Base-by-base conservation (phyloP, 37 sponge, comb jelly and placozoan genomes). In the Hexactinellida sp. region DNA sequence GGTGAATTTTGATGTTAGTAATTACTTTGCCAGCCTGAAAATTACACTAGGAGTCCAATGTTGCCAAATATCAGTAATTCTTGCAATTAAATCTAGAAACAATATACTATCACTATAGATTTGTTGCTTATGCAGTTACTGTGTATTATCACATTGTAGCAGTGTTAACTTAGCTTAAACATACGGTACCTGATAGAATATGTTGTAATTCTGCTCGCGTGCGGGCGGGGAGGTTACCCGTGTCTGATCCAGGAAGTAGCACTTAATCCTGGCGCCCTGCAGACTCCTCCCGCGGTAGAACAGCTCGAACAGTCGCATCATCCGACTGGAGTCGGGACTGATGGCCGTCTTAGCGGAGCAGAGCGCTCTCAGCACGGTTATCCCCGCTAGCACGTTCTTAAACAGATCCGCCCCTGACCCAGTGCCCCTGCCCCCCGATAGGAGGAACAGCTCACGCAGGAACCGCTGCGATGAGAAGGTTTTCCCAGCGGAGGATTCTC, bases 101-200 rank as follows among this genome's bases (percentile, higher is more conserved):
- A n/a, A n/a, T n/a, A n/a, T n/a, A n/a, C n/a, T n/a, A n/a, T n/a
- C n/a, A n/a, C n/a, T n/a, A n/a, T n/a, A n/a, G n/a, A n/a, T n/a
- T n/a, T n/a, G n/a, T n/a, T n/a, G n/a, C n/a, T n/a, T n/a, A n/a
- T n/a, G n/a, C n/a, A n/a, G n/a, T n/a, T n/a, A n/a, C n/a, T n/a
- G n/a, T n/a, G n/a, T n/a, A n/a, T n/a, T n/a, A n/a, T n/a, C n/a
- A n/a, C n/a, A n/a, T n/a, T n/a, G n/a, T n/a, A n/a, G n/a, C n/a
- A n/a, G n/a, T n/a, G n/a, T n/a, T n/a, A n/a, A n/a, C n/a, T n/a
- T n/a, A n/a, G n/a, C n/a, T n/a, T n/a, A n/a, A n/a, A n/a, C n/a
- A n/a, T n/a, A n/a, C n/a, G n/a, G n/a, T 63, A n/a, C 76, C 76
- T 63, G 76, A 63, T 63, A 63, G 76, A 63, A 63, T 23, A 63